A percentile compares a stretch with the other conserved stretches of the same genome.
phyloP scores from a whole-genome alignment of 2,797 vertebrate genomes.

The Perodicticus potto region DNA sequence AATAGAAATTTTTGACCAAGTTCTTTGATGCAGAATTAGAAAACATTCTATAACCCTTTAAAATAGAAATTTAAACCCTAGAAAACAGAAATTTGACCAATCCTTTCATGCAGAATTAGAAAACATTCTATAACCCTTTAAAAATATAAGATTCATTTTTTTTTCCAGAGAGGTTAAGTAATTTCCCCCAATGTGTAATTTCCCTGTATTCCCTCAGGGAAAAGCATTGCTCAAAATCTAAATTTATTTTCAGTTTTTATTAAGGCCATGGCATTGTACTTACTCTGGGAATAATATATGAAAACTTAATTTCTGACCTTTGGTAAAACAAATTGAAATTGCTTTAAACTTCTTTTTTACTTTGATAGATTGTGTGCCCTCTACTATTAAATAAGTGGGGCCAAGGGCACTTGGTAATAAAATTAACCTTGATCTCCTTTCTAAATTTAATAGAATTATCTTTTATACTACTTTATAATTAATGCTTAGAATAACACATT shows the following conservation, averaged over 20 bases:
- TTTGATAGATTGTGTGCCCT: slow-evolving; percentile 36
- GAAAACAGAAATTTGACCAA: no score
- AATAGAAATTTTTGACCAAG: neutral
- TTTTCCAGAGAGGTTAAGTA: slow-evolving; percentile 52
- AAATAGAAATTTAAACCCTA: neutral
- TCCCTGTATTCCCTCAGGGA: neutral
- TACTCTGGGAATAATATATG: slow-evolving; percentile 42
- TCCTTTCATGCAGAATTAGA: slow-evolving; percentile 5
- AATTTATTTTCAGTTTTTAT: slow-evolving; percentile 67
- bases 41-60: slow-evolving; percentile 18
- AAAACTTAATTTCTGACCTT: slow-evolving; percentile 67
- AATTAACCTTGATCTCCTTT: slow-evolving; percentile 65
- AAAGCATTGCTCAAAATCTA: slow-evolving; percentile 46
- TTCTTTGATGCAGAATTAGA: slow-evolving; percentile 15
- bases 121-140: slow-evolving; percentile 18
- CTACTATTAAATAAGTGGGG: slow-evolving; percentile 45
- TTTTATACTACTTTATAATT: slow-evolving; percentile 48
- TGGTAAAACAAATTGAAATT: slow-evolving; percentile 71
- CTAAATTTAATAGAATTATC: slow-evolving; percentile 60
- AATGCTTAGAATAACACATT: slow-evolving; percentile 41
- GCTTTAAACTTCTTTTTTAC: slow-evolving; percentile 9
- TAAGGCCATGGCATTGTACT: slow-evolving; percentile 54
- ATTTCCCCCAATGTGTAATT: slow-evolving; percentile 52
- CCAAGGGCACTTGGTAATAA: slow-evolving; percentile 64
- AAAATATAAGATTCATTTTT: slow-evolving; percentile 34